These are phyloP conservation scores for Drosophila kepulauana DNA, from an alignment of 1,140 invertebrate species.

Conservation along the genomic window DNA sequence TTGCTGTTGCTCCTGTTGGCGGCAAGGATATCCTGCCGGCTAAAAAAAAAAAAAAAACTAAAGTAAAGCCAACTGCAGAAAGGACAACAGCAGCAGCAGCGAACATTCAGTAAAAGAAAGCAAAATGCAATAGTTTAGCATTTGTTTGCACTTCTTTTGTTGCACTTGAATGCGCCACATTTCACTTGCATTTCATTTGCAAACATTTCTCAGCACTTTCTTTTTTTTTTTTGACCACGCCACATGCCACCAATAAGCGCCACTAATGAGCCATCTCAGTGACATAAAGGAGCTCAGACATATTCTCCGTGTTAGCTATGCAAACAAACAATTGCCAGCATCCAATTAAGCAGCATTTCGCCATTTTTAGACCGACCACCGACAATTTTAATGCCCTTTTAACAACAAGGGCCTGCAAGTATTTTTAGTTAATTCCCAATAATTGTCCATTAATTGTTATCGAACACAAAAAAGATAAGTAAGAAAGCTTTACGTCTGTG, in stretches of 20 bases:
- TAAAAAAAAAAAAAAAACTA: neutral
- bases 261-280: conserved; percentile 21
- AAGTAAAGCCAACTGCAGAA: conserved; percentile 44
- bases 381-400: neutral
- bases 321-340: conserved; percentile 9
- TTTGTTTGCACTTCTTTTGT: conserved; percentile 75
- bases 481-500: too few relatives aligned
- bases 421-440: neutral
- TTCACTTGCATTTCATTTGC: conserved; percentile 79
- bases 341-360: conserved; percentile 34
- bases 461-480: too few relatives aligned
- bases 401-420: neutral
- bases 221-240: neutral
- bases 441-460: neutral
- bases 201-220: conserved; percentile 51
- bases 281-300: conserved; percentile 17
- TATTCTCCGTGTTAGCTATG: too few relatives aligned
- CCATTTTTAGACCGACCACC: neutral
- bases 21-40: conserved; percentile 38
- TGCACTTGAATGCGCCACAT: conserved; percentile 75
- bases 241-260: neutral
- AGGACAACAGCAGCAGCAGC: conserved; percentile 40
- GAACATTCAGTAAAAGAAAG: conserved; percentile 19
- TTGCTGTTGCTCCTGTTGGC: conserved; percentile 9
- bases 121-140: conserved; percentile 66